Base-by-base conservation (phyloP, 2,797 vertebrate genomes). In the Hafferia zeledoni region DNA sequence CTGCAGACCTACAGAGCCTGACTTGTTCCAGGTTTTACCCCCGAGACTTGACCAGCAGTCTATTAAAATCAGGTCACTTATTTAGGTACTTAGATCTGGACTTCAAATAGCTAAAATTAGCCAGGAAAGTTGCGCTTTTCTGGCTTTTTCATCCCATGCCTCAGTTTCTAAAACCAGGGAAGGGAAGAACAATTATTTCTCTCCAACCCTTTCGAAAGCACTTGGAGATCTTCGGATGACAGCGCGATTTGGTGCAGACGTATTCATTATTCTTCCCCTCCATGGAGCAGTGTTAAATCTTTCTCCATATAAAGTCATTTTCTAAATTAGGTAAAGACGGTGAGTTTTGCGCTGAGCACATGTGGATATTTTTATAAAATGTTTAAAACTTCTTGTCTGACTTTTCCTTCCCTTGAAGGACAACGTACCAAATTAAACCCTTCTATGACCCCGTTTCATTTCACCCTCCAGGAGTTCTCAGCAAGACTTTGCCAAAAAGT, bases 301-400 rank as follows among this genome's bases (percentile, higher is more conserved):
- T 96, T 93, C 93, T 80, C 95, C 95, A 83, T 93, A 95, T 91
- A 95, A 96, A 97, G 94, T 96, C 60, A 96, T 96, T 97, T 96
- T 91, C 95, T 97, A 96, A 95, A 96, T 96, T 97, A 96, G 95
- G 95, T 96, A 93, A 96, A 96, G 96, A 95, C 60, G 89, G 95
- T 96, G 95, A 94, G 93, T 96, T 96, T 97, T 91, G 94, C 17
- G 1, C 93, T 91, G 91, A 94, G 96, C 95, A 96, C 91, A 96
- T 91, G 95, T 94, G 85, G 96, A 43, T 96, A 97, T 96, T 97
- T 96, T 97, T 97, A 93, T 95, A 96, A 96, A 93, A 96, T 90
- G 87, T 95, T 97, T 96, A 90, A 97, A 96, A 97, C 93, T 94
- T 94, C 94, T 93, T 5, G 56, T 94, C 95, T 95, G 95, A 94